Evolutionary conservation across 2,888 invertebrate genomes (phyloP).

Genomic region (Imbricaverruca yamaguchii): DNA sequence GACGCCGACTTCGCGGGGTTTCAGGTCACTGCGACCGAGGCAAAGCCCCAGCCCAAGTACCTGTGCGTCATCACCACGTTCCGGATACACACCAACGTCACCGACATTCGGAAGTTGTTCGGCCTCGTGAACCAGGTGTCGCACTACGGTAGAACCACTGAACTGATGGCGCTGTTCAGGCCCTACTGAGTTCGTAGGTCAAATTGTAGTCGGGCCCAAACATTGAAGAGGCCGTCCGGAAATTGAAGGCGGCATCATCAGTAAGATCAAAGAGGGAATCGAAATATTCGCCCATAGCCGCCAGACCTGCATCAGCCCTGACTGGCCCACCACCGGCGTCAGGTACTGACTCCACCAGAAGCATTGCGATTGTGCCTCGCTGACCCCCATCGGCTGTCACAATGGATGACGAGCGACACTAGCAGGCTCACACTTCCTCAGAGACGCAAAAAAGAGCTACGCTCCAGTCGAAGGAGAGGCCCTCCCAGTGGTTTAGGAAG

Average conservation of each 20-base stretch:
- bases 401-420: slow-evolving; percentile 23
- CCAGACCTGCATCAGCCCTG: slow-evolving; percentile 21
- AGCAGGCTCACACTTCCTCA: slow-evolving; percentile 23
- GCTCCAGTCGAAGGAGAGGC: slow-evolving; percentile 46
- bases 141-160: too few relatives aligned
- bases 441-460: slow-evolving; percentile 13
- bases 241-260: slow-evolving; percentile 22
- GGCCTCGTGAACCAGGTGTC: too few relatives aligned
- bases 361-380: slow-evolving; percentile 1
- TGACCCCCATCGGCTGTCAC: background rate
- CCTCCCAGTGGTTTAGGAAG: background rate
- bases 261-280: slow-evolving; percentile 20
- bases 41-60: too few relatives aligned
- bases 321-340: slow-evolving; percentile 7
- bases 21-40: too few relatives aligned
- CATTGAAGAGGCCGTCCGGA: slow-evolving; percentile 22
- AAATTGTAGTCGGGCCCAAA: slow-evolving; percentile 14
- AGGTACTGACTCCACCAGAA: slow-evolving; percentile 23
- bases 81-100: too few relatives aligned
- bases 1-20: slow-evolving; percentile 22
- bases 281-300: slow-evolving; percentile 12
- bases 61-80: too few relatives aligned
- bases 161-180: slow-evolving; percentile 27
- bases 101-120: too few relatives aligned
- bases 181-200: slow-evolving; percentile 25